Conservation (phyloP, 2,797 vertebrate species). For the Gallinago nigripennis region DNA sequence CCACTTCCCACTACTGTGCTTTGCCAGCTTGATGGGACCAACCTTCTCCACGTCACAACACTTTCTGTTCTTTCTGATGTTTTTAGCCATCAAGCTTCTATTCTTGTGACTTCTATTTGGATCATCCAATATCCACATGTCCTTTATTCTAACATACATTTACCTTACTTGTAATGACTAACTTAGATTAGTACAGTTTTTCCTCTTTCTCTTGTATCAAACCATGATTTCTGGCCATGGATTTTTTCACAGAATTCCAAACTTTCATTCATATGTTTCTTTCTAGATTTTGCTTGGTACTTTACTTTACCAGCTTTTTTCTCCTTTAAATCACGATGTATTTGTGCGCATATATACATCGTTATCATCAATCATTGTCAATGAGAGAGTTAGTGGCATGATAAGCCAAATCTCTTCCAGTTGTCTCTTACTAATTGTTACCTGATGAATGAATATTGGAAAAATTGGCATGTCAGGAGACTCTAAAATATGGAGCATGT, state of each 20-base stretch:
- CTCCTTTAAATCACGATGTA: background rate
- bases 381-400: background rate
- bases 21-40: background rate
- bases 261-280: background rate
- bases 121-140: background rate
- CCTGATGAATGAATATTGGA: constrained; percentile 3
- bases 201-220: background rate
- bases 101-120: background rate
- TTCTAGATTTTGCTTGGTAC: background rate
- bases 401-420: background rate
- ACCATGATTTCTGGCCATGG: background rate
- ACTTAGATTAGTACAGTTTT: background rate
- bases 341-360: background rate
- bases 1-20: background rate
- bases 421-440: background rate
- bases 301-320: background rate
- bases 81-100: background rate
- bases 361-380: constrained; percentile 44
- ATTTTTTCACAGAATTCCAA: background rate
- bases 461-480: constrained; percentile 19
- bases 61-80: background rate
- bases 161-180: background rate
- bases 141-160: background rate
- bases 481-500: background rate
- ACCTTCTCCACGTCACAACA: background rate